Evolutionary conservation across 1,140 invertebrate genomes (phyloP).

Genomic region (Nasonia longicornis): DNA sequence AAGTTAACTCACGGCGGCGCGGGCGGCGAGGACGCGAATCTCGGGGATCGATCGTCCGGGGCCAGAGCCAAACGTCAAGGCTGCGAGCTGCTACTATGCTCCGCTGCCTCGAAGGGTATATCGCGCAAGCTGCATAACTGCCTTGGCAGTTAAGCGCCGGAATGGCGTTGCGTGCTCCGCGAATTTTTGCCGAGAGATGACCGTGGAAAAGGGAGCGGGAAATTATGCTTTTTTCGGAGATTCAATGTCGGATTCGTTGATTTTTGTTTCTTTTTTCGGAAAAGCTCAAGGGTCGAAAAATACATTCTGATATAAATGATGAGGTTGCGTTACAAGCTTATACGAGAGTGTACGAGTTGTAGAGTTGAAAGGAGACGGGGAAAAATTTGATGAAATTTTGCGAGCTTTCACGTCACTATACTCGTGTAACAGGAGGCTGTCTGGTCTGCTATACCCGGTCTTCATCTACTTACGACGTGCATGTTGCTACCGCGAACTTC

Average conservation of each 20-base stretch:
- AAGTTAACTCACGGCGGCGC: neutral
- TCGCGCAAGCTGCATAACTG: neutral
- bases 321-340: no score
- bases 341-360: neutral
- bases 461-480: neutral
- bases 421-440: neutral
- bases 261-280: neutral
- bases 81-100: neutral
- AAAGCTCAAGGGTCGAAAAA: neutral
- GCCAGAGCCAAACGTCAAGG: constrained; percentile 23
- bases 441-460: neutral
- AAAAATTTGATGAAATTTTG: neutral
- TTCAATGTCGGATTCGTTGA: neutral
- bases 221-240: neutral
- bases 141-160: neutral
- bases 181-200: neutral
- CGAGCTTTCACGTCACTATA: neutral
- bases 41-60: constrained; percentile 15
- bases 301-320: no score
- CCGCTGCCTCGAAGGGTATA: neutral
- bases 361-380: neutral
- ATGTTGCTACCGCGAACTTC: neutral
- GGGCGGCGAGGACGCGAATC: neutral
- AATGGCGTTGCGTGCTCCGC: neutral
- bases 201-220: neutral